Evolutionary conservation across 1,140 invertebrate genomes (phyloP), one percentile per base, ranked within the genome.

Genomic region (Episyrphus balteatus): DNA sequence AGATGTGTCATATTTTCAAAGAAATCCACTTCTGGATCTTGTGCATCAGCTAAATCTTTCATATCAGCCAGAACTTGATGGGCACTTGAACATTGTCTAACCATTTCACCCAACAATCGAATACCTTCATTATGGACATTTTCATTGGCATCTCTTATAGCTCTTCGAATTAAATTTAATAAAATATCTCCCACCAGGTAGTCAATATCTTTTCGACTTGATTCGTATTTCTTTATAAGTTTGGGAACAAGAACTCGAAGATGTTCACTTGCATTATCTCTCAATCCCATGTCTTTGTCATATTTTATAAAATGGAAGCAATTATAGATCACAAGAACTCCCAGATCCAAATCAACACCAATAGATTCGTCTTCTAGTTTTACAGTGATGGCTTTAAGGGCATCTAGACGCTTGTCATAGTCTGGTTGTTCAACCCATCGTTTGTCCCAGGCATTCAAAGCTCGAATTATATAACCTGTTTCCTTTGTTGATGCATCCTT

Each of bases 1-100:
- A 88, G 69, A 73, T 98, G 93, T 32, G 80, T 77, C 54, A 93
- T 83, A 59, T 95, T 97, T 55, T 93, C 87, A 61, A 94, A 98
- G 72, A 97, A 94, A 68, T 97, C 92, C 0, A 88, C 80, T 65
- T 98, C 92, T 1, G 73, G 66, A 63, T 97, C 89, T 32, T 72
- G 70, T 55, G 80, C 78, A 61, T 88, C 82, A 0, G 77, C 74
- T 2, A 94, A 70, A 14, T 74, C 64, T 2, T 76, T 69, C 26
- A 96, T 72, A 70, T 94, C 89, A n/a, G 75, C 72, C 8, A 91
- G 62, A 9, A 84, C 70, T 26, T 82, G 77, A 72, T 92, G 78
- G 0, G 76, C 68, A 2, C 81, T 72, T 0, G 77, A 67, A 68
- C 83, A 87, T 58, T 86, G 80, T 54, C 83, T 73, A 0, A 79